Percentiles rank a stretch among this genome's conserved stretches.
Conservation (phyloP, 1,140 invertebrate species). For the Drosophila ohnishii region DNA sequence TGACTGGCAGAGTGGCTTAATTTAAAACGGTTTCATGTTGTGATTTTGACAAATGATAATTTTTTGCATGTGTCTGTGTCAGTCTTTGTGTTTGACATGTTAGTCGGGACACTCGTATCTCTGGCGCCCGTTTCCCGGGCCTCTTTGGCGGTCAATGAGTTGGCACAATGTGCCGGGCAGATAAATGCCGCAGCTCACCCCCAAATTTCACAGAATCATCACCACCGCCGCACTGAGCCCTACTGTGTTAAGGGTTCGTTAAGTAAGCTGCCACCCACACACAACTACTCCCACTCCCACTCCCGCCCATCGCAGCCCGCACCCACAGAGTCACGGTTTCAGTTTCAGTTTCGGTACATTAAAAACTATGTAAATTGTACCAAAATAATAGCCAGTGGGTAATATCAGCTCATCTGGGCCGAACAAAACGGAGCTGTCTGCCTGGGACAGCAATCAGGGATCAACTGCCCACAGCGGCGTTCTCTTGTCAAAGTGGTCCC, state of each 20-base stretch:
- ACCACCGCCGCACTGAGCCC: slow-evolving; percentile 23
- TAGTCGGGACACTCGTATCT: slow-evolving; percentile 41
- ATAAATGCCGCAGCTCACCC: slow-evolving; percentile 44
- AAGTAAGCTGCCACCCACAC: slow-evolving; percentile 59
- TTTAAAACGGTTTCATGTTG: slow-evolving; percentile 80
- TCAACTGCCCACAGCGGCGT: slow-evolving; percentile 30
- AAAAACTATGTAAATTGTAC: slow-evolving; percentile 48
- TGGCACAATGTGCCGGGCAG: slow-evolving; percentile 66
- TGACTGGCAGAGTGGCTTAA: slow-evolving; percentile 71
- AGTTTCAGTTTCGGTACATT: slow-evolving; percentile 57
- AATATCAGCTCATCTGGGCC: slow-evolving; percentile 37
- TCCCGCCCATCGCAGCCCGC: not conserved
- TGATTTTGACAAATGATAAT: slow-evolving; percentile 81
- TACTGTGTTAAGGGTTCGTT: slow-evolving; percentile 69
- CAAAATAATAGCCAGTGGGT: slow-evolving; percentile 26
- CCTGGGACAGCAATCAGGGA: slow-evolving; percentile 38
- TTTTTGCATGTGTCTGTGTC: slow-evolving; percentile 61
- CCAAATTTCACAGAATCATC: slow-evolving; percentile 27
- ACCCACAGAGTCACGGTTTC: slow-evolving; percentile 41
- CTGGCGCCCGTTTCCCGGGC: slow-evolving; percentile 20
- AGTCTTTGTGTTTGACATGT: slow-evolving; percentile 73
- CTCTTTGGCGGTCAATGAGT: slow-evolving; percentile 64
- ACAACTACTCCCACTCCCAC: not conserved
- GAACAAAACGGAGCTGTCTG: slow-evolving; percentile 23
- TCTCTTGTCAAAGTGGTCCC: not conserved